Conservation (phyloP, 2,888 invertebrate species). For the Cryptophagus acutangulus region DNA sequence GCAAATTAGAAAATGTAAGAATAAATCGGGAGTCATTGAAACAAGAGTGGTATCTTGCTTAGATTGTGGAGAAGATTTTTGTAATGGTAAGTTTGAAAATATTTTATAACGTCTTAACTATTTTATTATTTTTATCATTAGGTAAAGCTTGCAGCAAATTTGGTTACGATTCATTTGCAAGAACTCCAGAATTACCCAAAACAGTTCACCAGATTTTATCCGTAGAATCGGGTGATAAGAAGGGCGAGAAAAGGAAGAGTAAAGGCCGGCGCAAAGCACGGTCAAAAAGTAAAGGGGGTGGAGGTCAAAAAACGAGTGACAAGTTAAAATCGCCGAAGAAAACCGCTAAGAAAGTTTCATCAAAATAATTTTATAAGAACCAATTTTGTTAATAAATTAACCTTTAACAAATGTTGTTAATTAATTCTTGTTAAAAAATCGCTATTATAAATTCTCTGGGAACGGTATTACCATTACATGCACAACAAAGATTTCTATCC, state of each 20-base stretch:
- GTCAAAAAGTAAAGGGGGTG: slow-evolving; percentile 37
- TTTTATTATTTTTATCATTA: slow-evolving; percentile 25
- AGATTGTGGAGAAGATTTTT: slow-evolving; percentile 84
- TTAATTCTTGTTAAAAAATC: too few species aligned
- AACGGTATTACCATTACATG: too few species aligned
- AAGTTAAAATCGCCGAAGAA: slow-evolving; percentile 32
- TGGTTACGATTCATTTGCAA: slow-evolving; percentile 54
- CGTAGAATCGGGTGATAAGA: slow-evolving; percentile 43
- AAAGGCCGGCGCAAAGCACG: slow-evolving; percentile 31
- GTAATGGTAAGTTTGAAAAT: slow-evolving; percentile 59
- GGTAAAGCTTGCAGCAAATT: slow-evolving; percentile 55
- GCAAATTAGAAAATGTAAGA: slow-evolving; percentile 71
- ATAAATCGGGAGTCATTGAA: slow-evolving; percentile 76
- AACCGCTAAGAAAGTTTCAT: too few species aligned
- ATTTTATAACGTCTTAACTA: neutral
- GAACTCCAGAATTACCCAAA: slow-evolving; percentile 43
- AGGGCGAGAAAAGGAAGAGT: slow-evolving; percentile 36
- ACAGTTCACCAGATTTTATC: slow-evolving; percentile 39
- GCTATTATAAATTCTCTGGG: too few species aligned
- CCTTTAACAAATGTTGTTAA: too few species aligned
- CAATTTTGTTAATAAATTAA: too few species aligned
- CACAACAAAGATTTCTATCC: too few species aligned
- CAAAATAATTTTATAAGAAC: too few species aligned
- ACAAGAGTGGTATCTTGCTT: slow-evolving; percentile 68
- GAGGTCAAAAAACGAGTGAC: slow-evolving; percentile 39